Evolutionary conservation across 2,888 invertebrate genomes (phyloP).

Genomic region (Hermaeophaga mercurialis): DNA sequence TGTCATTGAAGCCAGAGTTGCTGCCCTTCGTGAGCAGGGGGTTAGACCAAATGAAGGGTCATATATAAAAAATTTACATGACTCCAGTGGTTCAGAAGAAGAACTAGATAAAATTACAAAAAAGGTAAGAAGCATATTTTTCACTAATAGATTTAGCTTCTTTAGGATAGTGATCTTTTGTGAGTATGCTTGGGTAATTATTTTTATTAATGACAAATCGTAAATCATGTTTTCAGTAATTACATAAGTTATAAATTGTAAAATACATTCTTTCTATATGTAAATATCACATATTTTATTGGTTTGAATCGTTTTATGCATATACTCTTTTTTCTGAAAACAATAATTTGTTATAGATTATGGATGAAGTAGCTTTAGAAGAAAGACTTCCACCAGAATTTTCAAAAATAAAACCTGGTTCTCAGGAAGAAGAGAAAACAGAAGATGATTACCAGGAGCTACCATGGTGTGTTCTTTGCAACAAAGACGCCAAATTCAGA

Average conservation of each 20-base stretch:
- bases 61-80: slow-evolving; percentile 53
- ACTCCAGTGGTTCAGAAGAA: slow-evolving; percentile 52
- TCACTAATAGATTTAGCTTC: too few relatives aligned
- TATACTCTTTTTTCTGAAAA: too few relatives aligned
- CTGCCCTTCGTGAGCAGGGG: slow-evolving; percentile 60
- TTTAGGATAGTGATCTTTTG: too few relatives aligned
- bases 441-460: slow-evolving; percentile 60
- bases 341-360: slow-evolving; percentile 51
- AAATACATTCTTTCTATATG: too few relatives aligned
- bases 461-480: slow-evolving; percentile 86
- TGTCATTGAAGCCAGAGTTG: slow-evolving; percentile 62
- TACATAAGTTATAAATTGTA: too few relatives aligned
- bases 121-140: too few relatives aligned
- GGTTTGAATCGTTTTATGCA: too few relatives aligned
- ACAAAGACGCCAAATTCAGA: slow-evolving; percentile 74
- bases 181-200: too few relatives aligned
- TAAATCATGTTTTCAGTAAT: too few relatives aligned
- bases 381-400: slow-evolving; percentile 48
- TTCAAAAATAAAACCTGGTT: slow-evolving; percentile 28
- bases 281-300: too few relatives aligned
- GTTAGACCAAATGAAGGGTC: slow-evolving; percentile 52
- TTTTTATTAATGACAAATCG: too few relatives aligned
- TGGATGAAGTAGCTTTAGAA: slow-evolving; percentile 61
- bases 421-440: slow-evolving; percentile 11
- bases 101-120: slow-evolving; percentile 55